Base-by-base conservation (phyloP, 2,888 invertebrate genomes). In the Diogma glabrata region DNA sequence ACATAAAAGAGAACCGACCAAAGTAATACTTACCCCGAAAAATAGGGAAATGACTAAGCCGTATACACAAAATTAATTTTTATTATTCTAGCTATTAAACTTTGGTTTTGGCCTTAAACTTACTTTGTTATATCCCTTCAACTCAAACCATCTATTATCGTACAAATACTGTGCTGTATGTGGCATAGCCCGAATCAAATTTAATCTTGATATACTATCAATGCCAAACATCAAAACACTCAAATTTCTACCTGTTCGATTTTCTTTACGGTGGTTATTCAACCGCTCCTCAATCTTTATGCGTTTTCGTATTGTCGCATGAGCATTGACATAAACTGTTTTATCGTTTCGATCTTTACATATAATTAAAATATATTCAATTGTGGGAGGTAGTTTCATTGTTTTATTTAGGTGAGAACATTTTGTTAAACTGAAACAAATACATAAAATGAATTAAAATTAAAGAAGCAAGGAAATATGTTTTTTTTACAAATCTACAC, bases 181-280 rank as follows among this genome's bases (percentile, higher is more conserved):
- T 1, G 84, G 82, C 80, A 92, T 81, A 8, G 84, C 80, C 49
- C 87, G 75, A 17, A 79, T 74, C 51, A 88, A 76, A 63, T 91
- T 87, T 38, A 86, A 71, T 51, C 89, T 70, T 0, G 92, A 91
- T 59, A 92, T 81, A 43, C 88, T 87, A 63, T 92, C 91, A 59
- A 93, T 82, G 33, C 91, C 92, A 16, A 94, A 64, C 63, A 91
- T 72, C 24, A 92, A 67, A 0, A 93, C 79, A 62, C 82, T 85
- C 16, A 81, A 67, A 38, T 70, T 71, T 17, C 63, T 60, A n/a
- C n/a, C n/a, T 12, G 53, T 75, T 76, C 57, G 73, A 73, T 43
- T 64, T 64, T 59, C 65, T 65, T 26, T 63, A 19, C 57, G 57
- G 4, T 53, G 52, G 1, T 53, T 38, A 4, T 58, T 55, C n/a